Percentiles rank a stretch among this genome's conserved stretches.
These are phyloP conservation scores for Diabrotica undecimpunctata DNA, from an alignment of 1,140 invertebrate species.

Conservation along the genomic window DNA sequence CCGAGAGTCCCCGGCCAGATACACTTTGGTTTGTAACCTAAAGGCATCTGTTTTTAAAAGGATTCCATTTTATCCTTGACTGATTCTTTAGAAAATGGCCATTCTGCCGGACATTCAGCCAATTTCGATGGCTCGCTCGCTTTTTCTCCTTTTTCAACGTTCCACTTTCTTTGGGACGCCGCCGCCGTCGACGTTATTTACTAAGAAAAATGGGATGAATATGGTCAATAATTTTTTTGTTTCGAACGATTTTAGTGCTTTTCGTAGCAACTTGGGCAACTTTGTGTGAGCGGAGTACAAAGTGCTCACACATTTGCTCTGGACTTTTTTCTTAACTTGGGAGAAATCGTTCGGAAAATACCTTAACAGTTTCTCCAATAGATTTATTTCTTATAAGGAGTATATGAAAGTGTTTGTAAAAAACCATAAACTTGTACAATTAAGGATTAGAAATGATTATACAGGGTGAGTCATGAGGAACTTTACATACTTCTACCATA, in stretches of 20 bases:
- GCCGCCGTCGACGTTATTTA: slow-evolving; percentile 12
- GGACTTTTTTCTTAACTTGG: too few species aligned
- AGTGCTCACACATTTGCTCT: too few species aligned
- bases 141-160: slow-evolving; percentile 9
- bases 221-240: slow-evolving; percentile 7
- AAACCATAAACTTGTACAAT: too few species aligned
- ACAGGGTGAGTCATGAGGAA: too few species aligned
- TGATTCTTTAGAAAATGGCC: slow-evolving; percentile 32
- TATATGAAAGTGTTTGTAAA: too few species aligned
- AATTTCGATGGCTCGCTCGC: slow-evolving; percentile 15
- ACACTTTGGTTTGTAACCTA: slow-evolving; percentile 38
- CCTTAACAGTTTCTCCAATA: too few species aligned
- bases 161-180: slow-evolving; percentile 9
- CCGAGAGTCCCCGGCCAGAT: slow-evolving; percentile 24
- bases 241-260: neutral
- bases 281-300: too few species aligned
- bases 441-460: too few species aligned
- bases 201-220: slow-evolving; percentile 8
- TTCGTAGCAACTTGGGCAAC: neutral
- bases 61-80: slow-evolving; percentile 44
- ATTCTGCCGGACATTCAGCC: slow-evolving; percentile 23
- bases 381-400: too few species aligned
- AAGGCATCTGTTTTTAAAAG: slow-evolving; percentile 45
- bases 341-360: too few species aligned
- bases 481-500: too few species aligned